Conservation (phyloP, 2,888 invertebrate species). For the Urechis unicinctus region DNA sequence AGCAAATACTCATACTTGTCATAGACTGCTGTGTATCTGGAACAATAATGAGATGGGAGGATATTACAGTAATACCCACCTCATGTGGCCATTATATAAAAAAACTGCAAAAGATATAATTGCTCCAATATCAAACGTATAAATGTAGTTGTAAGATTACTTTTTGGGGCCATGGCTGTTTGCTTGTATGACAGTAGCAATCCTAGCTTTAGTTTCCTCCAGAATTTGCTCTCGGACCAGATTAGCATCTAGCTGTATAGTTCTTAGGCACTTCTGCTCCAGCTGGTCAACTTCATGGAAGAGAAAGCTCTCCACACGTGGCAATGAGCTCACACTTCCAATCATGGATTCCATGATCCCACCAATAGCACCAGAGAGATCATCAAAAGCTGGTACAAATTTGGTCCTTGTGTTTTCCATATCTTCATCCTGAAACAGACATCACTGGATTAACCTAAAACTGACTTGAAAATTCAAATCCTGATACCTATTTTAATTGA, state of each 20-base stretch:
- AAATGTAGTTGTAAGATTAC: no score
- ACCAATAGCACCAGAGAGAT: constrained; percentile 33
- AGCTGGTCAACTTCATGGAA: constrained; percentile 36
- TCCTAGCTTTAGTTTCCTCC: constrained; percentile 29
- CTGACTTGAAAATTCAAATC: background rate
- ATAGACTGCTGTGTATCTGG: constrained; percentile 41
- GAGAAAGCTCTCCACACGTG: constrained; percentile 35
- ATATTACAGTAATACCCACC: no score
- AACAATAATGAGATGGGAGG: no score
- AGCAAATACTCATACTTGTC: constrained; percentile 40
- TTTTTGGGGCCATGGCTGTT: constrained; percentile 43
- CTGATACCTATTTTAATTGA: no score
- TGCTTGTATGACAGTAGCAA: constrained; percentile 31
- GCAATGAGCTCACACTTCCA: constrained; percentile 33
- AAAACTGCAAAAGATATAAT: background rate
- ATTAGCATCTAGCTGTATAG: constrained; percentile 23
- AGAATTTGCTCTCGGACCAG: constrained; percentile 36
- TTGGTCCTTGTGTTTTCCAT: constrained; percentile 25
- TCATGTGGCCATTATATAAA: no score
- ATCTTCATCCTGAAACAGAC: constrained; percentile 25
- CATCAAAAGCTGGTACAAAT: constrained; percentile 29
- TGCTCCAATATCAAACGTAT: no score
- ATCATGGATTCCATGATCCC: constrained; percentile 43
- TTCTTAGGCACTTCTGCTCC: constrained; percentile 25
- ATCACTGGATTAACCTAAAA: background rate